phyloP scores from a whole-genome alignment of 2,113 vertebrate species.

The Tor tambroides region DNA sequence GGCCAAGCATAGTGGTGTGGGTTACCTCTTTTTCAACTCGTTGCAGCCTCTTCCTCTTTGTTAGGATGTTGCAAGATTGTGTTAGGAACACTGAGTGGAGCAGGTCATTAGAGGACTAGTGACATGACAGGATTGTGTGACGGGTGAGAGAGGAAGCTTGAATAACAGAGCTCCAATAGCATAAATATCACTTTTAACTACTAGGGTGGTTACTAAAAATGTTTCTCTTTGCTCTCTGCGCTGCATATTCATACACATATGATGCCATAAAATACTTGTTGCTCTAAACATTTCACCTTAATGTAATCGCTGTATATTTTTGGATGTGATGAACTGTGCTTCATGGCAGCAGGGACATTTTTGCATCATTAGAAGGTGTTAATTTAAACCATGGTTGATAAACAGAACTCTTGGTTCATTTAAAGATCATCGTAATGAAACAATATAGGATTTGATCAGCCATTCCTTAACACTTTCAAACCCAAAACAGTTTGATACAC shows the following conservation, averaged over 20 bases:
- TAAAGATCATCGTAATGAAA: neutral
- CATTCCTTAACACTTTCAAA: neutral
- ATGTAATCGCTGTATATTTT: neutral
- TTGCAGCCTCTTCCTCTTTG: slow-evolving; percentile 11
- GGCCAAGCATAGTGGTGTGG: slow-evolving; percentile 58
- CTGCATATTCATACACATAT: neutral
- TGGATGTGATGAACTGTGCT: slow-evolving; percentile 4
- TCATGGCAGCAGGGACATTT: neutral
- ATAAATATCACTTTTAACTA: slow-evolving; percentile 21
- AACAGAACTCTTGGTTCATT: neutral
- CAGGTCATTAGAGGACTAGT: slow-evolving; percentile 35
- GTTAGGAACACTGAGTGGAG: slow-evolving; percentile 25
- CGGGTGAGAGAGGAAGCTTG: neutral
- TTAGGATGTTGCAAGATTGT: slow-evolving; percentile 38
- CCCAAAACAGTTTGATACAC: neutral
- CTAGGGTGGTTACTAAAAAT: neutral
- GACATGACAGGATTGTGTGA: slow-evolving; percentile 16
- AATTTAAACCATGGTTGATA: neutral
- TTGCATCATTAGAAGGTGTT: neutral
- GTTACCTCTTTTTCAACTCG: slow-evolving; percentile 45
- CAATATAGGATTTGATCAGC: neutral
- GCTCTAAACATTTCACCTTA: slow-evolving; percentile 4
- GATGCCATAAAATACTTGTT: neutral
- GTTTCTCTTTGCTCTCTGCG: neutral
- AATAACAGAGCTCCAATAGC: neutral